These are phyloP conservation scores for Morpho deidamia DNA, from an alignment of 2,888 invertebrate genomes.

Conservation along the genomic window DNA sequence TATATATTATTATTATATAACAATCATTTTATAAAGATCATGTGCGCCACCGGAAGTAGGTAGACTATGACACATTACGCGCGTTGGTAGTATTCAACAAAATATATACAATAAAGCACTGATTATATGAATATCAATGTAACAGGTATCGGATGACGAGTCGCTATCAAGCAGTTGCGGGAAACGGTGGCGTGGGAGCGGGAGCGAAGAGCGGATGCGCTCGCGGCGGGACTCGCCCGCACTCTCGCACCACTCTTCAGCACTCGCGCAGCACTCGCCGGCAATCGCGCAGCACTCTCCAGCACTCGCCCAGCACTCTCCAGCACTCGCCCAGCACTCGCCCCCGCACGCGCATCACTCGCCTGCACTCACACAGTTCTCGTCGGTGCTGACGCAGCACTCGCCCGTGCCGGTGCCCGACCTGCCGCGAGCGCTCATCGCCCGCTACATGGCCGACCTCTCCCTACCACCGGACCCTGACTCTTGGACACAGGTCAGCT, in stretches of 20 bases:
- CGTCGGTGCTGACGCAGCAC: constrained; percentile 68
- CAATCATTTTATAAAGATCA: too few relatives aligned
- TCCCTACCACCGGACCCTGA: constrained; percentile 49
- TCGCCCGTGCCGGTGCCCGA: constrained; percentile 35
- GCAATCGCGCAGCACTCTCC: constrained; percentile 81
- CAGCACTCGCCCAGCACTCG: constrained; percentile 36
- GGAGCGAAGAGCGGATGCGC: constrained; percentile 39
- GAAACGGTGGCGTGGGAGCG: constrained; percentile 48
- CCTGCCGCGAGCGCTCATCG: constrained; percentile 30
- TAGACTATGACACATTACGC: too few relatives aligned
- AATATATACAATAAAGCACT: too few relatives aligned
- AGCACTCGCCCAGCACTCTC: constrained; percentile 19
- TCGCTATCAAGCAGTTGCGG: constrained; percentile 47
- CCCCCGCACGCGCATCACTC: constrained; percentile 77
- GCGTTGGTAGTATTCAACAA: too few relatives aligned
- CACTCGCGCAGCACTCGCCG: constrained; percentile 27
- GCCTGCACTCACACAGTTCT: constrained; percentile 50
- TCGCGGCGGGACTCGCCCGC: constrained; percentile 72
- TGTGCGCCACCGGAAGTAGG: too few relatives aligned
- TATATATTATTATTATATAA: too few relatives aligned
- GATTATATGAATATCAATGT: neutral
- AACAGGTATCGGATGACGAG: constrained; percentile 62
- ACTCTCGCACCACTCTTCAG: constrained; percentile 18
- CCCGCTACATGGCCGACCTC: constrained; percentile 42
- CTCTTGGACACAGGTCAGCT: constrained; percentile 50